Conservation (phyloP, 2,888 invertebrate genomes). For the Dasysyrphus albostriatus region DNA sequence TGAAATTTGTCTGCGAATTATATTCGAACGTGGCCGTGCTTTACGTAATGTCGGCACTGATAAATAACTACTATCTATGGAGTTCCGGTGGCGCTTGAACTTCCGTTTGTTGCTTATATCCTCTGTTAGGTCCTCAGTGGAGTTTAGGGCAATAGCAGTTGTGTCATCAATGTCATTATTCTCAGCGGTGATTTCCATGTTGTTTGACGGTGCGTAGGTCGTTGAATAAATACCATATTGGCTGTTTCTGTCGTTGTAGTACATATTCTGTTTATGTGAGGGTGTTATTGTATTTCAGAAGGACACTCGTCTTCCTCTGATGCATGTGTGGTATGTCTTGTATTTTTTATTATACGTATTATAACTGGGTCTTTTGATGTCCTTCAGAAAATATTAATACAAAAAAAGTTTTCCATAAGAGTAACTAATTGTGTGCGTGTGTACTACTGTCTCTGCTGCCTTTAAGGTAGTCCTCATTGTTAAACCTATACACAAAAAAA, state of each 20-base stretch:
- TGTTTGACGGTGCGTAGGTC: slow-evolving; percentile 50
- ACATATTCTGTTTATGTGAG: slow-evolving; percentile 38
- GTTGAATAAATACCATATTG: slow-evolving; percentile 53
- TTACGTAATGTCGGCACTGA: slow-evolving; percentile 81
- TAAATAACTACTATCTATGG: slow-evolving; percentile 79
- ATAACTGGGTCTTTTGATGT: slow-evolving; percentile 22
- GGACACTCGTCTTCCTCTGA: slow-evolving; percentile 19
- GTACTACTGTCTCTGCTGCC: slow-evolving; percentile 41
- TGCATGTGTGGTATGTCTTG: background rate
- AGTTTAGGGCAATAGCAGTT: slow-evolving; percentile 80
- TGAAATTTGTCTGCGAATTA: slow-evolving; percentile 79
- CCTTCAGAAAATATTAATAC: slow-evolving; percentile 40
- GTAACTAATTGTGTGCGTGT: slow-evolving; percentile 18
- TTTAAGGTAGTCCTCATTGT: slow-evolving; percentile 43
- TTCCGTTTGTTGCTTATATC: slow-evolving; percentile 68
- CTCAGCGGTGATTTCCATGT: slow-evolving; percentile 76
- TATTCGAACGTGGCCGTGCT: slow-evolving; percentile 76
- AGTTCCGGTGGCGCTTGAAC: slow-evolving; percentile 69
- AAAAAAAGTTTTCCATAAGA: slow-evolving; percentile 13
- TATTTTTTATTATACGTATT: background rate
- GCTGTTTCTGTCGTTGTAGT: slow-evolving; percentile 49
- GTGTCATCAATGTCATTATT: slow-evolving; percentile 76
- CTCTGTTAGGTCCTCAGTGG: slow-evolving; percentile 81
- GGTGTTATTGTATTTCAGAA: background rate
- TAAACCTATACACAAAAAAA: slow-evolving; percentile 69